Conservation (phyloP, 2,888 invertebrate genomes). For the Dioctria linearis region DNA sequence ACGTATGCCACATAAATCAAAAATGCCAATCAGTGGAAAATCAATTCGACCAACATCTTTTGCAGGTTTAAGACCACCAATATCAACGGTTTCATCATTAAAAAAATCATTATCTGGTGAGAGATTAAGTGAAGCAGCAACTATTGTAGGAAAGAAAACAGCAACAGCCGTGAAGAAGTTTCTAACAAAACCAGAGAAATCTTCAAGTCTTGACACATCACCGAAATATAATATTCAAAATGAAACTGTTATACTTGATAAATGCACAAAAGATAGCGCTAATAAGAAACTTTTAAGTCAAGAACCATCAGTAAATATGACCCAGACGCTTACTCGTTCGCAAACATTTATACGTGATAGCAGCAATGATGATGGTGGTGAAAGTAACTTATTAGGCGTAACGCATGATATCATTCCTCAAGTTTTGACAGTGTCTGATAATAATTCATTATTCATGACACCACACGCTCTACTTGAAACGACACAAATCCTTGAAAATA, state of each 20-base stretch:
- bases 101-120: conserved; percentile 67
- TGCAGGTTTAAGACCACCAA: conserved; percentile 60
- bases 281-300: conserved; percentile 54
- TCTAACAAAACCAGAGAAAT: conserved; percentile 61
- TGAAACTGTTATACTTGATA: conserved; percentile 61
- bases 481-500: conserved; percentile 22
- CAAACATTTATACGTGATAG: conserved; percentile 68
- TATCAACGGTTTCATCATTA: conserved; percentile 59
- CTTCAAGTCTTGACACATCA: conserved; percentile 11
- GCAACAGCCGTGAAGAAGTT: conserved; percentile 66
- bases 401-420: conserved; percentile 49
- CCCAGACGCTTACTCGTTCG: conserved; percentile 64
- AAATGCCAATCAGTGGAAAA: conserved; percentile 56
- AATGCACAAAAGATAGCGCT: conserved; percentile 58
- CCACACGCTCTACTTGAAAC: conserved; percentile 35
- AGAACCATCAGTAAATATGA: conserved; percentile 20
- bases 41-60: conserved; percentile 64
- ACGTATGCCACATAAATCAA: conserved; percentile 54
- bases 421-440: neutral
- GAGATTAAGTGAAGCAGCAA: conserved; percentile 65
- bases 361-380: conserved; percentile 60
- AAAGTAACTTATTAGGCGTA: conserved; percentile 38
- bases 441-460: conserved; percentile 37
- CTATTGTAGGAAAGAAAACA: conserved; percentile 65
- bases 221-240: conserved; percentile 30